Conservation (phyloP, 53 echinoderm and acorn worm genomes). For the Temnopleurus reevesii region DNA sequence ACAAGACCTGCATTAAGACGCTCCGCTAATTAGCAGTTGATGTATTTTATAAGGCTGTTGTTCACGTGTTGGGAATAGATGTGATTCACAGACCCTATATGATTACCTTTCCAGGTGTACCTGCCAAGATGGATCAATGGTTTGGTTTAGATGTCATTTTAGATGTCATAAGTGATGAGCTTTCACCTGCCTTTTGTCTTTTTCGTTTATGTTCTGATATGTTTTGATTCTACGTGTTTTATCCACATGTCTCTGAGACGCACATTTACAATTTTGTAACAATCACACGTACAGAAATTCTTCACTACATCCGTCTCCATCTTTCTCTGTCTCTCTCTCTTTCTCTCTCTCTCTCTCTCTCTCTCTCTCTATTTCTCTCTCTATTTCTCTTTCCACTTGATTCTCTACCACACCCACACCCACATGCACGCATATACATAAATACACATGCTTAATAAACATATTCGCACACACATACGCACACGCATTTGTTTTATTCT, state of each 20-base stretch:
- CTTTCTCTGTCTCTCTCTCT: not conserved
- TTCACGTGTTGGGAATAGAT: not conserved
- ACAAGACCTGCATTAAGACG: not conserved
- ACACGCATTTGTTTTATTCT: no score
- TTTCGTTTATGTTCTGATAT: no score
- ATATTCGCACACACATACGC: no score
- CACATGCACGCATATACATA: no score
- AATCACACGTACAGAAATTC: no score
- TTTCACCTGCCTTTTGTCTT: no score
- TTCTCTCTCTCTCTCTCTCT: not conserved
- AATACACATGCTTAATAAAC: no score
- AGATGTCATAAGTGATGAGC: no score
- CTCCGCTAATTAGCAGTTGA: not conserved
- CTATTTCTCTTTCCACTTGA: not conserved
- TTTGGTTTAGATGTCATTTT: not conserved
- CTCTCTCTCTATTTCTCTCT: not conserved
- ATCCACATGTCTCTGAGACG: no score
- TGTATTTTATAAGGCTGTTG: not conserved
- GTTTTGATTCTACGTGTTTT: no score
- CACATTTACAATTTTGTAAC: no score
- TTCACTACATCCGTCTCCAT: not conserved
- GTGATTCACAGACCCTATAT: not conserved
- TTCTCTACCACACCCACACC: no score
- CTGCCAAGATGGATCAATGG: not conserved
- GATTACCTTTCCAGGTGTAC: not conserved